A percentile compares a stretch with the other conserved stretches of the same genome.
These are phyloP conservation scores for Rhinogobius similis DNA, from an alignment of 2,113 vertebrate species.

Conservation along the genomic window DNA sequence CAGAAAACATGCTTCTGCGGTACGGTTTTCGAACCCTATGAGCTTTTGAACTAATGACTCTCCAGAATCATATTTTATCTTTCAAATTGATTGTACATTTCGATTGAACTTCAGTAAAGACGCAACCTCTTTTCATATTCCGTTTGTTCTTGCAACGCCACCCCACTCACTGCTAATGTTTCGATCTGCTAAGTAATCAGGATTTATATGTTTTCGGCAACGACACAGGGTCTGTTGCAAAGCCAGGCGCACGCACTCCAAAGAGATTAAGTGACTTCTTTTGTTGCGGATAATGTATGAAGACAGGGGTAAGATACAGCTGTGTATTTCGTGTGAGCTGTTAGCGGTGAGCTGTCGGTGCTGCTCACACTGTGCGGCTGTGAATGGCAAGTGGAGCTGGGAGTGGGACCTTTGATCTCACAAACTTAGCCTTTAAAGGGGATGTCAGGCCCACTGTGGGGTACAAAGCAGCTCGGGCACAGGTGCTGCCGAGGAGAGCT, in stretches of 20 bases:
- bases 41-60: slow-evolving; percentile 7
- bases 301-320: slow-evolving; percentile 44
- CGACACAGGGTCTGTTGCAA: slow-evolving; percentile 28
- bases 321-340: slow-evolving; percentile 46
- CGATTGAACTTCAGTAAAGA: slow-evolving; percentile 51
- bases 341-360: slow-evolving; percentile 34
- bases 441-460: slow-evolving; percentile 44
- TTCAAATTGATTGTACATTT: slow-evolving; percentile 21
- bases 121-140: slow-evolving; percentile 35
- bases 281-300: slow-evolving; percentile 35
- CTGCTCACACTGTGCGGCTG: slow-evolving; percentile 48
- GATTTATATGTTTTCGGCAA: slow-evolving; percentile 36
- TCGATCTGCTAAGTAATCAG: slow-evolving; percentile 30
- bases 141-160: slow-evolving; percentile 34
- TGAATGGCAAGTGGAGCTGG: slow-evolving; percentile 56
- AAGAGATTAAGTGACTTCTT: slow-evolving; percentile 30
- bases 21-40: slow-evolving; percentile 6
- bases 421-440: slow-evolving; percentile 50
- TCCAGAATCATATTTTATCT: not conserved
- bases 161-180: slow-evolving; percentile 15
- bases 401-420: slow-evolving; percentile 63
- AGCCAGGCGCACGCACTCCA: slow-evolving; percentile 12
- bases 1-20: not conserved
- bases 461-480: slow-evolving; percentile 26
- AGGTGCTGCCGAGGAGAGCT: slow-evolving; percentile 27